Percentiles rank a stretch among this genome's conserved stretches.
Evolutionary conservation across 2,888 invertebrate species (phyloP).

Genomic region (Caenorhabditis japonica): DNA sequence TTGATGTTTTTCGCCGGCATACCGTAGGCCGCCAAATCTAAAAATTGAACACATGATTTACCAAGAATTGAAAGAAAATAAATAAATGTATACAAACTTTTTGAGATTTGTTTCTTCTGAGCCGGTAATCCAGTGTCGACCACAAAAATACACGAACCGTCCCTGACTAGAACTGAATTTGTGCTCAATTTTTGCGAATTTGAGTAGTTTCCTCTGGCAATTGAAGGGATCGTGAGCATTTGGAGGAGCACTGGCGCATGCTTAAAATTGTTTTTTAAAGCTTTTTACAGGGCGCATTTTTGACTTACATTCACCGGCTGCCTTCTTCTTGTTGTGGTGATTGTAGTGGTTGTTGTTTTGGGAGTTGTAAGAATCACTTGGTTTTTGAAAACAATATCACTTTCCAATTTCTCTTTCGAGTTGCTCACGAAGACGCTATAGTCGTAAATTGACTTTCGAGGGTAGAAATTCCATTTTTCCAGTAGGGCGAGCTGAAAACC

Average conservation of each 20-base stretch:
- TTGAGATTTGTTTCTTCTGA: conserved; percentile 56
- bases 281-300: background rate
- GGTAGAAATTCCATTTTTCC: conserved; percentile 47
- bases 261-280: conserved; percentile 8
- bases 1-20: conserved; percentile 50
- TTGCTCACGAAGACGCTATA: conserved; percentile 46
- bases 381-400: conserved; percentile 23
- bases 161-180: conserved; percentile 56
- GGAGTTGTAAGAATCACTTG: conserved; percentile 49
- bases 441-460: conserved; percentile 43
- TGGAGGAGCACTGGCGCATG: conserved; percentile 37
- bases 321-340: conserved; percentile 28
- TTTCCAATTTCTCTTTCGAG: conserved; percentile 33
- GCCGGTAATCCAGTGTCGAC: conserved; percentile 61
- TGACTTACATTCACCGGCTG: conserved; percentile 14
- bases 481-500: conserved; percentile 18
- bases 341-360: conserved; percentile 16
- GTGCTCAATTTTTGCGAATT: conserved; percentile 50
- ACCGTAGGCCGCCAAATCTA: conserved; percentile 56
- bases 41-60: conserved; percentile 1
- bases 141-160: conserved; percentile 55
- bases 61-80: background rate
- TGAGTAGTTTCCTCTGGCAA: conserved; percentile 50
- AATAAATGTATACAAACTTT: no score
- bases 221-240: conserved; percentile 41